phyloP scores from a whole-genome alignment of 2,797 vertebrate species.

The Phalloptychus januarius region DNA sequence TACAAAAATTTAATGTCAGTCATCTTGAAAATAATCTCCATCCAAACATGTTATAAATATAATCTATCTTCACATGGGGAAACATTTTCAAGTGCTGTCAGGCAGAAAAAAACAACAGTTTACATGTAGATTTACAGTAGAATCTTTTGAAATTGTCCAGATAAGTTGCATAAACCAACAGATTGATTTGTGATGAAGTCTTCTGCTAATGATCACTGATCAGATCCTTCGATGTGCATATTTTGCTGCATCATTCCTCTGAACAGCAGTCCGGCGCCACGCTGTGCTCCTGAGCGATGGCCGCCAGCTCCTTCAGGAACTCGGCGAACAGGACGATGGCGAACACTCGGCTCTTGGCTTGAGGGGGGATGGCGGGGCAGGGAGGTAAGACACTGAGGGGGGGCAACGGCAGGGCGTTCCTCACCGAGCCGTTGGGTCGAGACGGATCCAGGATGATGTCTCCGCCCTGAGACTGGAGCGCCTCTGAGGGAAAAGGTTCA shows the following conservation, averaged over 20 bases:
- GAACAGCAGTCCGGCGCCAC: constrained; percentile 77
- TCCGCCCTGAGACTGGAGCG: constrained; percentile 36
- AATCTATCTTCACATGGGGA: constrained; percentile 10
- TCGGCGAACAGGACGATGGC: constrained; percentile 90
- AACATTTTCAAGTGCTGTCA: constrained; percentile 58
- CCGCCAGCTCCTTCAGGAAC: constrained; percentile 96
- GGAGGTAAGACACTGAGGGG: constrained; percentile 55
- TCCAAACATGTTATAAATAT: constrained; percentile 39
- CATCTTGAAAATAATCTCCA: constrained; percentile 35
- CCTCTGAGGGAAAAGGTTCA: constrained; percentile 34
- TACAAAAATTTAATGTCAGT: constrained; percentile 17
- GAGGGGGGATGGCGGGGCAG: constrained; percentile 78
- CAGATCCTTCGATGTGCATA: neutral
- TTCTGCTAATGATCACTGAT: neutral
- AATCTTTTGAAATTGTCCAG: neutral
- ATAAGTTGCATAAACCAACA: neutral
- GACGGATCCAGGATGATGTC: constrained; percentile 37
- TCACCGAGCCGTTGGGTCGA: constrained; percentile 56
- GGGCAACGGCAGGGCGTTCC: constrained; percentile 34
- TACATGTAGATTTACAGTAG: neutral
- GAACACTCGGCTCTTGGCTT: constrained; percentile 85
- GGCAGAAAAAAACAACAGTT: constrained; percentile 14
- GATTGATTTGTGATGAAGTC: constrained; percentile 1
- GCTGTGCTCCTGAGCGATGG: constrained; percentile 93
- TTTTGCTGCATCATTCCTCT: constrained; percentile 41